Evolutionary conservation across 2,888 invertebrate genomes (phyloP), one percentile per base, ranked within the genome.

Genomic region (Coelinius sp.): DNA sequence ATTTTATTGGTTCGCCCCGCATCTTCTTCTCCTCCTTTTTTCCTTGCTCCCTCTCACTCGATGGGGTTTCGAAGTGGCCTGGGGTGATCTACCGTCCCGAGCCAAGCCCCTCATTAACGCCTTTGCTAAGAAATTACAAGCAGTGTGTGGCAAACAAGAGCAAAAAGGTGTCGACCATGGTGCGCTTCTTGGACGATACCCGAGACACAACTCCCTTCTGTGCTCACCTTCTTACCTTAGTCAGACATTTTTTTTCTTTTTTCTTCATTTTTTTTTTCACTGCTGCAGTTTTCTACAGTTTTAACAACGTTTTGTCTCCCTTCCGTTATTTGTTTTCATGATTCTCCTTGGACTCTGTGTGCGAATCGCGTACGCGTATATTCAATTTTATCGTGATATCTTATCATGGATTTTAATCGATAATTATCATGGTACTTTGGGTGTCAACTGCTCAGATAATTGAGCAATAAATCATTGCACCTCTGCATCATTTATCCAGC

Each of bases 81-180:
- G 22, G 53, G 82, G 86, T 86, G 85, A 86, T 86, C 86, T 86
- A 86, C 86, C 85, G 85, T 85, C 80, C 79, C 81, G 82, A 84
- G 84, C 84, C 85, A 85, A 85, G 85, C 85, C 84, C 86, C 86
- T 86, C 86, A 86, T 86, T 86, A 86, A 86, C 86, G 86, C 86
- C 85, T 86, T 86, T 83, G 85, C 86, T 84, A 85, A 85, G 86
- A 86, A 86, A 86, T 86, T 86, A 86, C 86, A 86, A 86, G 86
- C 85, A 83, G 84, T 83, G 84, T 82, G 86, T 86, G 85, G 85
- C 86, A 84, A 86, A 86, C 84, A 86, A 86, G 86, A 86, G 72
- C 72, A 72, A 72, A 64, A 72, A 66, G 66, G 71, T 66, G 69
- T 70, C 69, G 52, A 67, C 44, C 46, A 46, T 49, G 35, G 46